Evolutionary conservation across 2,797 vertebrate genomes (phyloP), one percentile per base, ranked within the genome.

Genomic region (Labeo calbasu): DNA sequence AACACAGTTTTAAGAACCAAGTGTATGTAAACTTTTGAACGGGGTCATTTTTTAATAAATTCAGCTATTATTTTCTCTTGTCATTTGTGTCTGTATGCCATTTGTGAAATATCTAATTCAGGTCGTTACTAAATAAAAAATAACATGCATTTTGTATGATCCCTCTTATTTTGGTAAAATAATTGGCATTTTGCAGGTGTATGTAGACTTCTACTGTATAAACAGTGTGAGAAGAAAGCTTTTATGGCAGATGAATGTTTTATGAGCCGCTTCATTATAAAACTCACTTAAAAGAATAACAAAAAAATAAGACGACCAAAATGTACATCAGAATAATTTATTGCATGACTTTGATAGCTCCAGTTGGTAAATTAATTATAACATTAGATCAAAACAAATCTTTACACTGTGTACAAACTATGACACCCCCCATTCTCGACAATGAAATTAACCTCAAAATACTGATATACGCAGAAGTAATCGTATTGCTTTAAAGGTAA

Each of bases 261-360:
- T 5, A 46, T 17, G 14, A 79, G 4, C 36, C 0, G 3, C 7
- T 13, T 15, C 7, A 1, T 8, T 32, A 55, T 13, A 8, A 75
- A 36, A 75, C 19, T 12, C 12, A 2, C 1, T 10, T 66, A 11
- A 50, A n/a, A 10, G 15, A 5, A 11, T 3, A 59, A 25, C 17
- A 68, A 15, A 2, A 43, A 84, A 0, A 1, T 55, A 17, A 70
- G 15, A 53, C n/a, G 3, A 82, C 17, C 25, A 69, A 66, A 69
- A 84, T 82, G 88, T 93, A 91, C 86, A 91, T 93, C 71, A 96
- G 94, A 95, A 95, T 95, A 93, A 95, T 96, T 95, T 96, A 95
- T 96, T 95, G 94, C 94, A 93, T 89, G 90, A 94, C 87, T 93
- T 93, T 90, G 90, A 92, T 92, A 91, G 94, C 88, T 91, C 48